phyloP scores from a whole-genome alignment of 2,113 vertebrate species.

The Muscicapa adusta region DNA sequence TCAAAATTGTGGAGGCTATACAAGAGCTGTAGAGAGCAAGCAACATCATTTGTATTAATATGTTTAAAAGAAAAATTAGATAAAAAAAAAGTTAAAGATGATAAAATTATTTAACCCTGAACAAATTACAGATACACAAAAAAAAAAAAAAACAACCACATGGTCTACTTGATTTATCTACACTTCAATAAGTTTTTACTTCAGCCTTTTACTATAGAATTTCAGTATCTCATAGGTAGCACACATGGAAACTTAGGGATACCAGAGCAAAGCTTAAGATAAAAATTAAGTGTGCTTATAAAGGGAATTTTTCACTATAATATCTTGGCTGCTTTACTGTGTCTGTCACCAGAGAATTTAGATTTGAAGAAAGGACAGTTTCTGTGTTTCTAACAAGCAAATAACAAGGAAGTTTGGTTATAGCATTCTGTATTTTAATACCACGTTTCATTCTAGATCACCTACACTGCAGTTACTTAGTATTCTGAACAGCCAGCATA shows the following conservation, averaged over 20 bases:
- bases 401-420: neutral
- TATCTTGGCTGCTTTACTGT: neutral
- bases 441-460: neutral
- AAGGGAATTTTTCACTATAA: neutral
- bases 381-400: neutral
- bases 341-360: neutral
- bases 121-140: neutral
- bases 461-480: neutral
- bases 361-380: neutral
- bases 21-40: neutral
- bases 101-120: neutral
- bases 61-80: neutral
- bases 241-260: neutral
- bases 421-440: neutral
- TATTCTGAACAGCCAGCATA: neutral
- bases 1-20: neutral
- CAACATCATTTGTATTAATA: neutral
- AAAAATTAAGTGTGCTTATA: neutral
- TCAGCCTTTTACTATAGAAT: neutral
- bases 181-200: neutral
- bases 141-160: neutral
- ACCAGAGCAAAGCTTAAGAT: neutral
- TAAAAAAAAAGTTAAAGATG: neutral
- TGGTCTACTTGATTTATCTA: neutral
- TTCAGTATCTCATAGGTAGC: neutral